phyloP scores from a whole-genome alignment of 2,113 vertebrate species.

The Diadophis punctatus region DNA sequence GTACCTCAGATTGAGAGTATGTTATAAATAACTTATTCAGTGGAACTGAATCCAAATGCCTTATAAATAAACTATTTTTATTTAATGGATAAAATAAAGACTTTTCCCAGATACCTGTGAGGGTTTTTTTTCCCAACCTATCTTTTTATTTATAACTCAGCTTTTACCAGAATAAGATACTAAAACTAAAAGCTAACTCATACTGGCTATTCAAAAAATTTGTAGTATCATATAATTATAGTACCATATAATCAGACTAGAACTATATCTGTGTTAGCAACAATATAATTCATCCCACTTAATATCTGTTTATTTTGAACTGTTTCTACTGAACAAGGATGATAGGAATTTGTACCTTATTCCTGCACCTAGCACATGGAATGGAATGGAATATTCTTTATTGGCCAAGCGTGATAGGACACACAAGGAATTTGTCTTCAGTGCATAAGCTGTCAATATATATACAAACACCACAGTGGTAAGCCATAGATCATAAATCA shows the following conservation, averaged over 20 bases:
- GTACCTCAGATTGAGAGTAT: background rate
- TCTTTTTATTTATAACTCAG: background rate
- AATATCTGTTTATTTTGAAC: background rate
- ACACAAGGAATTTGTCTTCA: background rate
- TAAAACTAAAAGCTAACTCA: background rate
- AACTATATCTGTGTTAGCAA: background rate
- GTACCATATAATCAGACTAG: background rate
- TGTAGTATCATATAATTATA: background rate
- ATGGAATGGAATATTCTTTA: background rate
- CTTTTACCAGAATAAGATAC: background rate
- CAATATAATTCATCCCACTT: background rate
- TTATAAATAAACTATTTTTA: conserved; percentile 5
- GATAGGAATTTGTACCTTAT: background rate
- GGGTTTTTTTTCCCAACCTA: background rate
- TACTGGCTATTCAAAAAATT: background rate
- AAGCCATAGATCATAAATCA: background rate
- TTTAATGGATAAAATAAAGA: conserved; percentile 14
- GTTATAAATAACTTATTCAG: background rate
- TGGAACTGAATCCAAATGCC: background rate
- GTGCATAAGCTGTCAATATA: background rate
- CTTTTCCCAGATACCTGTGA: background rate
- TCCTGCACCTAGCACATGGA: background rate
- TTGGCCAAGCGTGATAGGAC: background rate
- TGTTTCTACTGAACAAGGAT: background rate
- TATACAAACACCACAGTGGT: background rate